phyloP scores from a whole-genome alignment of 2,888 invertebrate species.

The Polyommatus icarus region DNA sequence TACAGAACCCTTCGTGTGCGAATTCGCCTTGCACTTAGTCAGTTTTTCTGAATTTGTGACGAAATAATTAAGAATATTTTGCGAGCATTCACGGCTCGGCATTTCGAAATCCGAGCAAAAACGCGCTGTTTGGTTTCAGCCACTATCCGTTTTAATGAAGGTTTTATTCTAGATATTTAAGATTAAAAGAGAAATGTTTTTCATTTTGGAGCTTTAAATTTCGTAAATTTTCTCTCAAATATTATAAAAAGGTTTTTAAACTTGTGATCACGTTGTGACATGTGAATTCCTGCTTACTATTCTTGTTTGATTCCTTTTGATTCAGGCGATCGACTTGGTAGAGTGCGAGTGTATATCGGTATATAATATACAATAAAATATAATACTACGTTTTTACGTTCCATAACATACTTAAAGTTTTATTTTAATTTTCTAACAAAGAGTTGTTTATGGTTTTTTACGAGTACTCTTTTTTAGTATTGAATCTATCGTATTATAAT shows the following conservation, averaged over 20 bases:
- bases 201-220: background rate
- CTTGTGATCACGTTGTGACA: no score
- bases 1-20: background rate
- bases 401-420: no score
- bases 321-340: no score
- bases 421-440: no score
- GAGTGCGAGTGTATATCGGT: no score
- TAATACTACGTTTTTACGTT: no score
- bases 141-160: constrained; percentile 17
- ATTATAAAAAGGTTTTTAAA: no score
- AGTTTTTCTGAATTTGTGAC: constrained; percentile 11
- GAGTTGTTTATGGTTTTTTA: no score
- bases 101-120: constrained; percentile 16
- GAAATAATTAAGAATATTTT: constrained; percentile 21
- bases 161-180: constrained; percentile 17
- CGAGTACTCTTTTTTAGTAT: background rate
- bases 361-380: no score
- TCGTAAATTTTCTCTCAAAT: background rate
- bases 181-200: constrained; percentile 18
- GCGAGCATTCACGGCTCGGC: constrained; percentile 16
- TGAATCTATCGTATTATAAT: background rate
- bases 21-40: background rate
- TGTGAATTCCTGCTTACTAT: no score
- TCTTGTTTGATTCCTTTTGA: no score
- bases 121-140: constrained; percentile 7